These are phyloP conservation scores for Hymenochirus boettgeri DNA, from an alignment of 2,113 vertebrate genomes.

Conservation along the genomic window DNA sequence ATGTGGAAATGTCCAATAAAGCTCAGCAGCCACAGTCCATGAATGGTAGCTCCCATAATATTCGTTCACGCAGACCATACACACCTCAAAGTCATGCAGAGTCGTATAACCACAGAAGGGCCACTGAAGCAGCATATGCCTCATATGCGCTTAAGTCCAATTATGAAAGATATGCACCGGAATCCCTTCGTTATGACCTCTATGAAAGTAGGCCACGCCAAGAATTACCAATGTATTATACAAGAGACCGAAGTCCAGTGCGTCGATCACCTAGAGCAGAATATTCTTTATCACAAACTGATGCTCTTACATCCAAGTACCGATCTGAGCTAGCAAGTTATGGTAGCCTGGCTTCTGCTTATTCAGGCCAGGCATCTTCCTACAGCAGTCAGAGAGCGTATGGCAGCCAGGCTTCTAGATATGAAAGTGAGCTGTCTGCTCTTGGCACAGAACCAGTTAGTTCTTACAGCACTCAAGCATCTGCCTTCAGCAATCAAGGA, in stretches of 20 bases:
- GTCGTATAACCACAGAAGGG: constrained; percentile 48
- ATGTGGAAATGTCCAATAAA: constrained; percentile 94
- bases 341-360: constrained; percentile 33
- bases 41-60: constrained; percentile 55
- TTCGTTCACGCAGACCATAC: constrained; percentile 60
- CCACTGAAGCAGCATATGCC: constrained; percentile 52
- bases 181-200: constrained; percentile 55
- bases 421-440: constrained; percentile 53
- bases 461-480: constrained; percentile 57
- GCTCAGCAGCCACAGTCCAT: constrained; percentile 80
- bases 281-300: constrained; percentile 48
- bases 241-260: constrained; percentile 68
- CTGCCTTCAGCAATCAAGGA: constrained; percentile 60
- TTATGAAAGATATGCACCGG: constrained; percentile 63
- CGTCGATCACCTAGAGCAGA: constrained; percentile 61
- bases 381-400: constrained; percentile 64
- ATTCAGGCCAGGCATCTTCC: constrained; percentile 60
- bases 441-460: constrained; percentile 66
- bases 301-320: constrained; percentile 60
- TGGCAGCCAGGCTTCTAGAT: constrained; percentile 58
- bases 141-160: constrained; percentile 54
- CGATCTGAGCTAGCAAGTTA: constrained; percentile 44
- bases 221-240: constrained; percentile 63
- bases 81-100: constrained; percentile 54
- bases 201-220: constrained; percentile 55